Evolutionary conservation across 2,888 invertebrate species (phyloP).

Genomic region (Schrankia costaestrigalis): DNA sequence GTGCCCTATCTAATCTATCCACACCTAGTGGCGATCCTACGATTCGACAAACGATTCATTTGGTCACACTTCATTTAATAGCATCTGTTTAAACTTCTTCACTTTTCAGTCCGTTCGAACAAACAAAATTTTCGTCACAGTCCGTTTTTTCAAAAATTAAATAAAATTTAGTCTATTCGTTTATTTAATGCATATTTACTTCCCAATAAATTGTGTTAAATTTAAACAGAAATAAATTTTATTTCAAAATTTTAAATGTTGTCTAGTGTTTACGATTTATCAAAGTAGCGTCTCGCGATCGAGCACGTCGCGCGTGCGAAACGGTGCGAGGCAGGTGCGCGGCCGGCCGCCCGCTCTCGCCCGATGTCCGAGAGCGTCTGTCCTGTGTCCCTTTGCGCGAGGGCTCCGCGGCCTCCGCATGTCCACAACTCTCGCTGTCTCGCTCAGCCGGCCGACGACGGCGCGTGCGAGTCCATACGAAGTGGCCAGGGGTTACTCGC

Average conservation of each 20-base stretch:
- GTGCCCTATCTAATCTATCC: constrained; percentile 71
- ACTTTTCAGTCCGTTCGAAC: constrained; percentile 56
- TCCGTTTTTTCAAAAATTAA: constrained; percentile 28
- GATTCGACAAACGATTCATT: constrained; percentile 50
- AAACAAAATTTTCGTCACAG: constrained; percentile 50
- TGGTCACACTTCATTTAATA: constrained; percentile 54
- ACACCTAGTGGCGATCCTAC: constrained; percentile 69
- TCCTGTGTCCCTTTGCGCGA: constrained; percentile 80
- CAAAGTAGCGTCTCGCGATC: constrained; percentile 59
- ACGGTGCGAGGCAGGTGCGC: constrained; percentile 71
- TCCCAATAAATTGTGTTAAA: constrained; percentile 19
- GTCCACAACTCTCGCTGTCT: constrained; percentile 73
- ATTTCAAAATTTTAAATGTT: constrained; percentile 40
- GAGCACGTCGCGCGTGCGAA: constrained; percentile 67
- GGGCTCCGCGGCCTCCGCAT: constrained; percentile 74
- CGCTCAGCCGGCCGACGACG: constrained; percentile 74
- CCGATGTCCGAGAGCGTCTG: constrained; percentile 82
- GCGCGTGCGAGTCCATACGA: constrained; percentile 78
- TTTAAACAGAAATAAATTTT: constrained; percentile 28
- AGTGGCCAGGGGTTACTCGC: constrained; percentile 81
- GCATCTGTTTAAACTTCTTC: constrained; percentile 57
- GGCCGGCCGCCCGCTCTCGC: constrained; percentile 80
- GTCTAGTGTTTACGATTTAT: constrained; percentile 62
- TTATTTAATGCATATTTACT: constrained; percentile 15
- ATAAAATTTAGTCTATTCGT: constrained; percentile 33